These are phyloP conservation scores for Zaprionus ornatus DNA, from an alignment of 1,140 invertebrate species.

Conservation along the genomic window DNA sequence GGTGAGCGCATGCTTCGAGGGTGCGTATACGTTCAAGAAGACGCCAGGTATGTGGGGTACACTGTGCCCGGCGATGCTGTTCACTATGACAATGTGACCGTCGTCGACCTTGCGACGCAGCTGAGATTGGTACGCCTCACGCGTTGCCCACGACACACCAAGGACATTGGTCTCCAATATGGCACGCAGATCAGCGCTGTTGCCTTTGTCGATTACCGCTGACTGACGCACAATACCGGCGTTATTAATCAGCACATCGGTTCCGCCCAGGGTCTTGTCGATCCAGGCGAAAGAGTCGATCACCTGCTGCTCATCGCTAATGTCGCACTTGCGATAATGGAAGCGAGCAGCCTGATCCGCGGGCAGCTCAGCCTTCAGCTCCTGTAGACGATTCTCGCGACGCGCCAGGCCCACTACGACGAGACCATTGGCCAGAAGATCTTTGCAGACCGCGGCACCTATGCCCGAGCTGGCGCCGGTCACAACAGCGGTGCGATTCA, in stretches of 20 bases:
- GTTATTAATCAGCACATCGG: slow-evolving; percentile 91
- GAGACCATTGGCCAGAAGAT: slow-evolving; percentile 85
- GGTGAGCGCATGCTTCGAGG: slow-evolving; percentile 89
- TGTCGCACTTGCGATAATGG: slow-evolving; percentile 85
- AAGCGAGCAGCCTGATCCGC: slow-evolving; percentile 80
- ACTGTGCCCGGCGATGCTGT: slow-evolving; percentile 86
- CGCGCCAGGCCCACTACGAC: slow-evolving; percentile 89
- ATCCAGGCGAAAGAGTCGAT: slow-evolving; percentile 87
- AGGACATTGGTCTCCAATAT: slow-evolving; percentile 88
- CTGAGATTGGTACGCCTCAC: slow-evolving; percentile 88
- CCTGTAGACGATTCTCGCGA: slow-evolving; percentile 85
- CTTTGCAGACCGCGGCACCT: slow-evolving; percentile 84
- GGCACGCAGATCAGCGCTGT: slow-evolving; percentile 48
- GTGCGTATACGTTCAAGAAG: slow-evolving; percentile 85
- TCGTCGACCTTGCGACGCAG: slow-evolving; percentile 86
- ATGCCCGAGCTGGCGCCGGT: slow-evolving; percentile 86
- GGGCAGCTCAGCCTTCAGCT: slow-evolving; percentile 69
- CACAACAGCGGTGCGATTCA: slow-evolving; percentile 72
- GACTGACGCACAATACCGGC: slow-evolving; percentile 85
- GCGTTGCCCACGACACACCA: slow-evolving; percentile 87
- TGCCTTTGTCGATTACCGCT: slow-evolving; percentile 25
- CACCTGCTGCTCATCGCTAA: slow-evolving; percentile 88
- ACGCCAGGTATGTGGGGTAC: slow-evolving; percentile 76
- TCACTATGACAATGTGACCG: slow-evolving; percentile 90
- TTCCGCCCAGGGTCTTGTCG: slow-evolving; percentile 86